phyloP scores from a whole-genome alignment of 2,797 vertebrate species.

The Aselliscus stoliczkanus region DNA sequence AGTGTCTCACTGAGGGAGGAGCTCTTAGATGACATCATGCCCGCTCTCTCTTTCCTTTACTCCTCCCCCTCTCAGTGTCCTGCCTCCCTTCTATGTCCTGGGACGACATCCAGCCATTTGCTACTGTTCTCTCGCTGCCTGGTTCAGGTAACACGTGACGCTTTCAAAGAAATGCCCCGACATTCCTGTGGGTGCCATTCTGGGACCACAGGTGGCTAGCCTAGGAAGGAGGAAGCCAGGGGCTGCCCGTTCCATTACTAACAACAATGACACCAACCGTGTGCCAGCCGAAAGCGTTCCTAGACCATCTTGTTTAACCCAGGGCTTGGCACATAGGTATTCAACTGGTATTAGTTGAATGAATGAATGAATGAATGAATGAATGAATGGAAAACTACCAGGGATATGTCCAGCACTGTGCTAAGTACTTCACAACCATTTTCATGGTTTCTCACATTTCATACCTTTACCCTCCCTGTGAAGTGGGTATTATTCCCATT shows the following conservation, averaged over 20 bases:
- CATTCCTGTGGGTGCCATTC: not conserved
- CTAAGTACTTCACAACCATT: not conserved
- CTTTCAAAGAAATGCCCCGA: not conserved
- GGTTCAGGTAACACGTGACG: not conserved
- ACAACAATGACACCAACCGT: fast-evolving
- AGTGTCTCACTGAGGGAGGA: not conserved
- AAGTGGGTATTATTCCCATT: not conserved
- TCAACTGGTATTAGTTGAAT: not conserved
- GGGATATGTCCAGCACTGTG: too few relatives aligned
- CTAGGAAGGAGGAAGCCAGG: not conserved
- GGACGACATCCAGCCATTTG: not conserved
- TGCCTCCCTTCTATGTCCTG: not conserved
- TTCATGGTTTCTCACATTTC: not conserved
- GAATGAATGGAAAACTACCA: not conserved
- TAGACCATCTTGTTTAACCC: fast-evolving
- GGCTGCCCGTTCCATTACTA: fast-evolving
- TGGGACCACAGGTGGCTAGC: not conserved
- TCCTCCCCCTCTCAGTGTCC: fast-evolving
- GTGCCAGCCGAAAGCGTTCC: fast-evolving
- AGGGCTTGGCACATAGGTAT: too few relatives aligned
- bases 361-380: not conserved
- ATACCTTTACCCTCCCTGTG: not conserved
- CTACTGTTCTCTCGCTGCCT: not conserved
- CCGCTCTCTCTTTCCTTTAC: not conserved
- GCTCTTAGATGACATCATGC: fast-evolving